Conservation (phyloP, 1,140 invertebrate species). For the Centruroides sculpturatus region DNA sequence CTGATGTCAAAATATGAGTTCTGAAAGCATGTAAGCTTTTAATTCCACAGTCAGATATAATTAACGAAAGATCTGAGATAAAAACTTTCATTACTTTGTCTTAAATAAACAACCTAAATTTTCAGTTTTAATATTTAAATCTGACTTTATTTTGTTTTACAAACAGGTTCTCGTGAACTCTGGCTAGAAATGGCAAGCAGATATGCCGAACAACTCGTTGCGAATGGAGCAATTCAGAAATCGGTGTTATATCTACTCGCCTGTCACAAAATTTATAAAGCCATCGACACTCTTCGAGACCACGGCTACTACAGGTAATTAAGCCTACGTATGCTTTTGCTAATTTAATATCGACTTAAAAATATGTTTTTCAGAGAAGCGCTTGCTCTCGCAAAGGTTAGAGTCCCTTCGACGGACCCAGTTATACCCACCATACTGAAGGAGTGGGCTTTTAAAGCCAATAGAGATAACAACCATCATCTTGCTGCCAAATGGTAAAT, state of each 20-base stretch:
- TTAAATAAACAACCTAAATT: too few species aligned
- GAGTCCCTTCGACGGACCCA: constrained; percentile 36
- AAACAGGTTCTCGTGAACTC: constrained; percentile 27
- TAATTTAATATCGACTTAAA: too few species aligned
- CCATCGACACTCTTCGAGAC: constrained; percentile 39
- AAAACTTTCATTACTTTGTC: too few species aligned
- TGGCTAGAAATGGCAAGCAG: constrained; percentile 42
- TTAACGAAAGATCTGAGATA: too few species aligned
- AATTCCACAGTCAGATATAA: too few species aligned
- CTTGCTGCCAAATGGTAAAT: constrained; percentile 45
- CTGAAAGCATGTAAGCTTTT: too few species aligned
- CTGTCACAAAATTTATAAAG: constrained; percentile 42
- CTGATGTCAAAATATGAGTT: too few species aligned
- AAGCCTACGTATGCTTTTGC: too few species aligned
- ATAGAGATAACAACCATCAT: constrained; percentile 36
- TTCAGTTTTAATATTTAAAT: too few species aligned
- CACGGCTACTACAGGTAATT: constrained; percentile 21
- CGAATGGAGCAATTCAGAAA: constrained; percentile 37
- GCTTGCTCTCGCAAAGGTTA: constrained; percentile 40
- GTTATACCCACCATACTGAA: constrained; percentile 33
- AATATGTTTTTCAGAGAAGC: constrained; percentile 40
- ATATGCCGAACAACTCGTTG: constrained; percentile 45
- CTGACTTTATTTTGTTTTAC: background rate
- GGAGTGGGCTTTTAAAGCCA: constrained; percentile 36
- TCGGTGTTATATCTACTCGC: constrained; percentile 44